These are phyloP conservation scores for Odontesthes bonariensis DNA, from an alignment of 2,113 vertebrate species.

Conservation along the genomic window DNA sequence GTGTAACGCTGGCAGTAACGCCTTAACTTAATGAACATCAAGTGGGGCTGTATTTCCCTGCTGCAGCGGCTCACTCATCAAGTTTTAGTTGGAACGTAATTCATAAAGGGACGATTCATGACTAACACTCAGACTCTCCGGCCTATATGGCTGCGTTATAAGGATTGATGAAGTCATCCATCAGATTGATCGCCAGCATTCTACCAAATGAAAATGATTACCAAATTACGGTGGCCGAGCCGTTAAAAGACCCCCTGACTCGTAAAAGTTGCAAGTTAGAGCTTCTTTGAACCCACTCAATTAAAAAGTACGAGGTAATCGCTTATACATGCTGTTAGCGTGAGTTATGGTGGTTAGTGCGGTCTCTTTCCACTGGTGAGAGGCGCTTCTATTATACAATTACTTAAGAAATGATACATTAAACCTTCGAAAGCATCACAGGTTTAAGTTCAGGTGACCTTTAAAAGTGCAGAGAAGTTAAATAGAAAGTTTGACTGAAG, in stretches of 20 bases:
- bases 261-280: conserved; percentile 76
- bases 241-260: conserved; percentile 67
- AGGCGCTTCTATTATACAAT: conserved; percentile 38
- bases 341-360: conserved; percentile 73
- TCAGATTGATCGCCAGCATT: conserved; percentile 81
- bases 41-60: conserved; percentile 67
- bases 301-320: conserved; percentile 80
- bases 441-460: conserved; percentile 62
- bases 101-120: conserved; percentile 78
- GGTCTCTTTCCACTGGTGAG: conserved; percentile 5
- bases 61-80: conserved; percentile 75
- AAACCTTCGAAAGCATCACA: conserved; percentile 39
- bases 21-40: conserved; percentile 69
- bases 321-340: conserved; percentile 67
- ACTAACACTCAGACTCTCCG: conserved; percentile 48
- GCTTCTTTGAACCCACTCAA: conserved; percentile 76
- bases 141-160: conserved; percentile 42
- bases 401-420: conserved; percentile 68
- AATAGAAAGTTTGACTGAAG: conserved; percentile 21
- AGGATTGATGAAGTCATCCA: conserved; percentile 79
- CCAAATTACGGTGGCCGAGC: conserved; percentile 69
- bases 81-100: conserved; percentile 72
- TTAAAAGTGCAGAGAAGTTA: conserved; percentile 60
- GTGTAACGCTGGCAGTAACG: conserved; percentile 55
- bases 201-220: conserved; percentile 81